Evolutionary conservation across 2,113 vertebrate genomes (phyloP), one percentile per base, ranked within the genome.

Genomic region (Cyanocitta stelleri): DNA sequence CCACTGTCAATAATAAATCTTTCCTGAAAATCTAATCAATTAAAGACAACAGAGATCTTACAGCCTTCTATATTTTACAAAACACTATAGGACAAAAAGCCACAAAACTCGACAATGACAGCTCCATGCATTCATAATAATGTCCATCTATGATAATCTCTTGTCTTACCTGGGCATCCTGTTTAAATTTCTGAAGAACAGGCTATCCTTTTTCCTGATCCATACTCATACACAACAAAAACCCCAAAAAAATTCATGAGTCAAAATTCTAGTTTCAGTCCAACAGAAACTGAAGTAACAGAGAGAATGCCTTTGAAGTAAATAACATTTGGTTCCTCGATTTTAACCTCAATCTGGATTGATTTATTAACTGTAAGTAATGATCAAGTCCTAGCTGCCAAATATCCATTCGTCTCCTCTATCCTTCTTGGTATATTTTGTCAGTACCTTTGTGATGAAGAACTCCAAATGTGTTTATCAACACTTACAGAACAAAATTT

Each of bases 381-480:
- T 43, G 77, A 94, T 93, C 74, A 93, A 79, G 77, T 89, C 85
- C 63, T 69, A 82, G 58, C 79, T 91, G 82, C 69, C 89, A 90
- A 93, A 85, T 66, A 89, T 15, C 51, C 78, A 59, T 88, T 91
- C 74, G 89, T 92, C 43, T 89, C 51, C 49, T 93, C 72, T 74
- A 10, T 59, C 63, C 43, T 62, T 77, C 79, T 91, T 78, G 51
- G 46, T 76, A 52, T 82, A 85, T 90, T 96, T 87, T 94, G 71
- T 93, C 86, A 94, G 86, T 73, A 88, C 85, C 90, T 96, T 91
- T 85, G 59, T 51, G 51, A 83, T 35, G 33, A 88, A 92, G 82
- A 82, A 86, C 48, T 96, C 93, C 92, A 95, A 95, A 95, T 81
- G 68, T 92, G 61, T 93, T 97, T 97, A 97, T 95, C 76, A 88